Evolutionary conservation across 1,140 invertebrate species (phyloP).

Genomic region (Meloidogyne floridensis): DNA sequence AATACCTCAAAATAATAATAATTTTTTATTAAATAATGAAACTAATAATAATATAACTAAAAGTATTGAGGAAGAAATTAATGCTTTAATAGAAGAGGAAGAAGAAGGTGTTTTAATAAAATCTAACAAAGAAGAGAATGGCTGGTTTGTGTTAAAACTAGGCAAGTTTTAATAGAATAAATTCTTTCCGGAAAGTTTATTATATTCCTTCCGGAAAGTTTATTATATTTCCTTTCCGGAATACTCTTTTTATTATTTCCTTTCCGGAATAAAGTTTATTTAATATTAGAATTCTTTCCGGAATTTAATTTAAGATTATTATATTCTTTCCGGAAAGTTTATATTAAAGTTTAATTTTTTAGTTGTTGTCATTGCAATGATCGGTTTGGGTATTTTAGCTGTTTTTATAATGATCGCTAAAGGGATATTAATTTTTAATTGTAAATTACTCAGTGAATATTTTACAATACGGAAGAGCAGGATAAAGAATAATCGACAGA

Average conservation of each 20-base stretch:
- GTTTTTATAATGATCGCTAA: not conserved
- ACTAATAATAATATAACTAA: not conserved
- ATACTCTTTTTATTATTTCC: not conserved
- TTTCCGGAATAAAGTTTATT: not conserved
- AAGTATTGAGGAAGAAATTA: not conserved
- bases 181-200: not conserved
- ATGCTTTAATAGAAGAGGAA: not conserved
- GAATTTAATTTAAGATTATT: not conserved
- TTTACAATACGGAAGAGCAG: not conserved
- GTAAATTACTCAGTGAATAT: not conserved
- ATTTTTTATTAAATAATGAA: not conserved
- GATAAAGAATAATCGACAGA: not conserved
- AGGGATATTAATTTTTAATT: not conserved
- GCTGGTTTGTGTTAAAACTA: not conserved
- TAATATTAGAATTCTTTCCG: not conserved
- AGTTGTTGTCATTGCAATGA: not conserved
- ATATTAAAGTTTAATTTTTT: not conserved
- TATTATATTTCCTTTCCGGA: not conserved
- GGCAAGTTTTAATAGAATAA: not conserved
- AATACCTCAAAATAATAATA: not conserved
- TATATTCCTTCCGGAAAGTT: not conserved
- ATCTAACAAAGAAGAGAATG: not conserved
- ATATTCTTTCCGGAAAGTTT: not conserved
- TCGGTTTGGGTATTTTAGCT: not conserved
- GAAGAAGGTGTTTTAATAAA: not conserved